Conservation (phyloP, 2,888 invertebrate species). For the Chaetogeoica ovagalla region DNA sequence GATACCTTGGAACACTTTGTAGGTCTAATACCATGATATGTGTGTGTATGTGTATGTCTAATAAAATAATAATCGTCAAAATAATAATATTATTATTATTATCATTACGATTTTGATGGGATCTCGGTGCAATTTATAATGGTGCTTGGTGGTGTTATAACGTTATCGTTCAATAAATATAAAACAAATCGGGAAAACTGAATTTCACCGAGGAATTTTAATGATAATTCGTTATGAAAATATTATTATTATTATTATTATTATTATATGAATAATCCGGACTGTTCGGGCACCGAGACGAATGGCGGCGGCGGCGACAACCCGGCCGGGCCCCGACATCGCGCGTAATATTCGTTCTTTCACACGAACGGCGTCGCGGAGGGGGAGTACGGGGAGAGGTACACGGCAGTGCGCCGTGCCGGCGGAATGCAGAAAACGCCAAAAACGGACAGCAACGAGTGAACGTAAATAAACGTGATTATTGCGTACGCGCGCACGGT, state of each 20-base stretch:
- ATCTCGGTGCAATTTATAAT: too few relatives aligned
- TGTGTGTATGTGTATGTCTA: slow-evolving; percentile 9
- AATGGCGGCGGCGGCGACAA: not conserved
- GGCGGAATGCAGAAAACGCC: not conserved
- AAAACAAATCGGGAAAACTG: not conserved
- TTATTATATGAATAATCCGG: not conserved
- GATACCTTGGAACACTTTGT: slow-evolving; percentile 47
- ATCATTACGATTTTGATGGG: too few relatives aligned
- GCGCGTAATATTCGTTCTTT: not conserved
- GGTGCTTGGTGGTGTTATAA: too few relatives aligned
- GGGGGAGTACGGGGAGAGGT: too few relatives aligned
- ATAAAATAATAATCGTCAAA: not conserved
- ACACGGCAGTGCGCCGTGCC: too few relatives aligned
- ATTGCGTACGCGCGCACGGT: not conserved
- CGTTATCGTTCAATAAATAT: not conserved
- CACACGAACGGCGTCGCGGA: too few relatives aligned
- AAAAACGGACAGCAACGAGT: not conserved
- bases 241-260: not conserved
- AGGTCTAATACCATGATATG: slow-evolving; percentile 44
- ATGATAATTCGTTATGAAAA: not conserved
- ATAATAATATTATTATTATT: too few relatives aligned
- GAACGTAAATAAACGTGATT: not conserved
- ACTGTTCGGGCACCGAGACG: not conserved
- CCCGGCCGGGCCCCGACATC: too few relatives aligned
- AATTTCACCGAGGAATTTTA: not conserved